Conservation (phyloP, 2,113 vertebrate species). For the Meriones unguiculatus region DNA sequence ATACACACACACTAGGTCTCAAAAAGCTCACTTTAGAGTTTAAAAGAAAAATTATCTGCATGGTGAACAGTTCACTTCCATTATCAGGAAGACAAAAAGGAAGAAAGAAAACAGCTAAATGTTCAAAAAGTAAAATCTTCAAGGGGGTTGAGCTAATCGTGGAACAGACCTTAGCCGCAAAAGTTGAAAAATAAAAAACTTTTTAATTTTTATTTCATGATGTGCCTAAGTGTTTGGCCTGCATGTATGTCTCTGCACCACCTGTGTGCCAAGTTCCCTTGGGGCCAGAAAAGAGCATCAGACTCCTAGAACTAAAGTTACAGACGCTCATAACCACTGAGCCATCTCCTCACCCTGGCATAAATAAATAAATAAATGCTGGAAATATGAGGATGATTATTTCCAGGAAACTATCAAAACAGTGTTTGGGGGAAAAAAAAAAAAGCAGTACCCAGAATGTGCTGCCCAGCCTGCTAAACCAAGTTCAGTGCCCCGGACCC, state of each 20-base stretch:
- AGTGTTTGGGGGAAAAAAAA: background rate
- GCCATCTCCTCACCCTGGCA: background rate
- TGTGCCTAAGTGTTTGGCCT: background rate
- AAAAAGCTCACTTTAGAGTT: background rate
- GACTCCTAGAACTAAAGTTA: background rate
- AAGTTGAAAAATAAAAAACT: constrained; percentile 5
- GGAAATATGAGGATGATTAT: background rate
- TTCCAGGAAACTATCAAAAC: background rate
- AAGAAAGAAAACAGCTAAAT: background rate
- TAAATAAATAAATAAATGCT: background rate
- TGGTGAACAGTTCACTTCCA: background rate
- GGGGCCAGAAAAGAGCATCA: background rate
- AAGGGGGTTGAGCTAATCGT: background rate
- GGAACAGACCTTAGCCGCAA: background rate
- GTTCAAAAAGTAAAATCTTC: background rate
- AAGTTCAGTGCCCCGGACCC: background rate
- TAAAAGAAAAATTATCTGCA: background rate
- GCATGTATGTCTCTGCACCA: too few species aligned
- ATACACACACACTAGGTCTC: background rate
- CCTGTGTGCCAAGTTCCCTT: background rate
- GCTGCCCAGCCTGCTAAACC: background rate
- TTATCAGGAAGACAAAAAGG: background rate
- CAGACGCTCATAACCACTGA: background rate
- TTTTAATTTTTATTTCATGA: background rate
- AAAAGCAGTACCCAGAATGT: background rate